Evolutionary conservation across 2,888 invertebrate genomes (phyloP), one percentile per base, ranked within the genome.

Genomic region (Panorpa germanica): DNA sequence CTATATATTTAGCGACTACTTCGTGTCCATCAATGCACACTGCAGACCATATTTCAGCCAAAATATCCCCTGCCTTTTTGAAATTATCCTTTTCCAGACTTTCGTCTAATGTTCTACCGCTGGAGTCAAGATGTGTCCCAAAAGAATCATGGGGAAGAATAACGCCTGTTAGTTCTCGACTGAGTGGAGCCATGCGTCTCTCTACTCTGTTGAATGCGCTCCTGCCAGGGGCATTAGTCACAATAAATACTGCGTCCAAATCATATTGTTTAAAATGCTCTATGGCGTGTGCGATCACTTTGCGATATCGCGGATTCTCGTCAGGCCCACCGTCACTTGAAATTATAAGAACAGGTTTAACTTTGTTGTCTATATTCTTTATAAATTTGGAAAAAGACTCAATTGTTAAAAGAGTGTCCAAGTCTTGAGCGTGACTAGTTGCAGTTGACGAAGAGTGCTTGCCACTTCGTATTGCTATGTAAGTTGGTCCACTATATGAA

Each of bases 61-160:
- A 34, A 10, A 38, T 38, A 26, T 46, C 36, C 9, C 47, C 49
- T 20, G 46, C 48, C 28, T 37, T 34, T 24, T 38, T 33, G 37
- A 54, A 54, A 35, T 51, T 37, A 15, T 28, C n/a, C 17, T 36
- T 38, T 38, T 52, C 49, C n/a, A 49, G 35, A 12, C 45, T 38
- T 6, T 31, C 11, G 32, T 52, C 45, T 22, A 44, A 38, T 20
- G 45, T 49, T 32, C 37, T 39, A 4, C 43, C 42, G 28, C 34
- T 28, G 14, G 21, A 29, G 35, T 49, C 37, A 5, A 50, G 33
- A 40, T 50, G 46, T 17, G 38, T 34, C 5, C 47, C 46, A 32
- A 33, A 48, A 26, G 39, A 32, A 22, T 50, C 44, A 36, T 46
- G 39, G n/a, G 44, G 42, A 19, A 52, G 37, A 27, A 50, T 41